Conservation (phyloP, 2,888 invertebrate species). For the Hyalella azteca region DNA sequence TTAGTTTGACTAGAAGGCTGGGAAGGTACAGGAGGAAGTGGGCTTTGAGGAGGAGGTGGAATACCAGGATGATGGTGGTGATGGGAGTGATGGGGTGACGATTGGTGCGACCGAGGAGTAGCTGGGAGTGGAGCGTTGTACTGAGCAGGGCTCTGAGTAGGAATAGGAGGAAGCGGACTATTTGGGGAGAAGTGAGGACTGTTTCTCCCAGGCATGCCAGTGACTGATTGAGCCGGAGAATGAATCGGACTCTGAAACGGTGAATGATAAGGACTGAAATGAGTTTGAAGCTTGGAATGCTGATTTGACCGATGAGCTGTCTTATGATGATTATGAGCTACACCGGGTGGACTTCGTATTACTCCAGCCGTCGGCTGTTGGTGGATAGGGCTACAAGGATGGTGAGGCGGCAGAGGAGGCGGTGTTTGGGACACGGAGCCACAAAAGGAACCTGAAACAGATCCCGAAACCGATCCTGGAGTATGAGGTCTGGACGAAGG, state of each 20-base stretch:
- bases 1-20: constrained; percentile 11
- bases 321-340: background rate
- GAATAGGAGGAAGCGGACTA: constrained; percentile 36
- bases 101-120: background rate
- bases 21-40: constrained; percentile 54
- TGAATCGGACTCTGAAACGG: constrained; percentile 43
- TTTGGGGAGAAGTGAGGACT: constrained; percentile 39
- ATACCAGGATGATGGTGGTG: constrained; percentile 33
- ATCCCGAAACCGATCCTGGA: constrained; percentile 29
- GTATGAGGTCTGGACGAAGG: constrained; percentile 44
- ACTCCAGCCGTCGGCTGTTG: constrained; percentile 35
- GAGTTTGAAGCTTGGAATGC: background rate
- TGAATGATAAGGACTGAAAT: constrained; percentile 36
- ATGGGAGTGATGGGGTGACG: background rate
- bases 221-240: constrained; percentile 32
- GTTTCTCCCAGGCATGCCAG: constrained; percentile 5
- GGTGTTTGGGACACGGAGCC: background rate
- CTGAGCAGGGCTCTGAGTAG: constrained; percentile 5
- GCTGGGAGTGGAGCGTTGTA: constrained; percentile 15
- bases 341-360: constrained; percentile 6
- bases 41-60: constrained; percentile 53
- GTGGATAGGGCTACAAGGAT: constrained; percentile 37
- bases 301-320: constrained; percentile 35
- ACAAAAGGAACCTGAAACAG: background rate
- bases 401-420: constrained; percentile 36